A percentile compares a stretch with the other conserved stretches of the same genome.
phyloP scores from a whole-genome alignment of 2,888 invertebrate species.

The Acronicta aceris region DNA sequence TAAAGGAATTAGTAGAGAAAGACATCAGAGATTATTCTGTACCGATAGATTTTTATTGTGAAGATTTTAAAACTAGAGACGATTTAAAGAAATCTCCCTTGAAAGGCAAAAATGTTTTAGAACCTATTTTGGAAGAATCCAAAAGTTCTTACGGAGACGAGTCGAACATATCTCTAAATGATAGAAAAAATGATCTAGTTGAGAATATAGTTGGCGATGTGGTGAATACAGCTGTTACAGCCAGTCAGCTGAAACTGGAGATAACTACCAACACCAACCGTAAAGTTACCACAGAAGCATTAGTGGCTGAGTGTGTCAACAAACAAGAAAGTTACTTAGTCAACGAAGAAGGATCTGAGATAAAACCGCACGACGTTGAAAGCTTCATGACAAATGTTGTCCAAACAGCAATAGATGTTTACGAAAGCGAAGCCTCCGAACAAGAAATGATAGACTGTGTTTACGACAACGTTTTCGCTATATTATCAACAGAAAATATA shows the following conservation, averaged over 20 bases:
- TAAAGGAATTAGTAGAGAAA: constrained; percentile 82
- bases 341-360: constrained; percentile 26
- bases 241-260: constrained; percentile 50
- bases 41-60: constrained; percentile 82
- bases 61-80: constrained; percentile 72
- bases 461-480: constrained; percentile 41
- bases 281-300: constrained; percentile 34
- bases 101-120: constrained; percentile 69
- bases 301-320: constrained; percentile 31
- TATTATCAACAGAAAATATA: constrained; percentile 36
- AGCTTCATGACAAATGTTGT: constrained; percentile 18
- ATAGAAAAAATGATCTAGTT: constrained; percentile 26
- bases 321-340: constrained; percentile 24
- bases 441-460: constrained; percentile 43
- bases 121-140: constrained; percentile 85
- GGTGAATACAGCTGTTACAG: constrained; percentile 34
- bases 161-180: constrained; percentile 63
- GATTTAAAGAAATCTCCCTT: constrained; percentile 71
- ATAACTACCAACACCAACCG: constrained; percentile 13
- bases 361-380: constrained; percentile 14
- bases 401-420: constrained; percentile 54
- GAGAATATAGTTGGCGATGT: constrained; percentile 33
- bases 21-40: constrained; percentile 86
- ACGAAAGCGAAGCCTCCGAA: constrained; percentile 25
- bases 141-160: constrained; percentile 81